Base-by-base conservation (phyloP, 2,113 vertebrate genomes). In the Siphamia tubifer region DNA sequence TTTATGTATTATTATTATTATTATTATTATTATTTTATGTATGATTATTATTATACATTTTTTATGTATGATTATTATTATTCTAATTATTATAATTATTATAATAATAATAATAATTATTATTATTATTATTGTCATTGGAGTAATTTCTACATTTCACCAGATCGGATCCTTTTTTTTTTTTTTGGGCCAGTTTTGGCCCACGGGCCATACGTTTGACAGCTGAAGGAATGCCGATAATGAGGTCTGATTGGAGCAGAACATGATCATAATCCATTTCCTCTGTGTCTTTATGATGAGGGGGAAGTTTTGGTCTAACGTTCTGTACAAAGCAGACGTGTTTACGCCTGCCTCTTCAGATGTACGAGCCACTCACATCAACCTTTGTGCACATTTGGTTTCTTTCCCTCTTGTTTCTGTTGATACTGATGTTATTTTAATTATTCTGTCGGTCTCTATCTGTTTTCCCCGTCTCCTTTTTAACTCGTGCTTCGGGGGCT, bases 211-310 rank as follows among this genome's bases (percentile, higher is more conserved):
- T n/a, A n/a, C n/a, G n/a, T n/a, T n/a, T n/a, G n/a, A n/a, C n/a
- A n/a, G 4, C 23, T 68, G 15, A 24, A 40, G 19, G 30, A 56
- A 55, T 8, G 45, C 36, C 47, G 45, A 54, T 54, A 34, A 19
- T 30, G 28, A 54, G n/a, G 36, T 24, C 15, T 34, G 43, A 78
- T 71, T 62, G 42, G 9, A 49, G 40, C 10, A 40, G 34, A 9
- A 1, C 43, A 38, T 45, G 65, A 77, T 74, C 30, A 39, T 47
- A 42, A 65, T 48, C 44, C 27, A 40, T 27, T 54, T 62, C 35
- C 52, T 58, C 45, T 43, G 39, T 56, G 49, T 67, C 35, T 28
- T 40, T 47, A 4, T 58, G 24, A 13, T 48, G 32, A 19, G n/a
- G n/a, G 13, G 17, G 24, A 1, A 11, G 31, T 61, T 47, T 49